Conservation (phyloP, 2,888 invertebrate genomes). For the Euzophera pinguis region DNA sequence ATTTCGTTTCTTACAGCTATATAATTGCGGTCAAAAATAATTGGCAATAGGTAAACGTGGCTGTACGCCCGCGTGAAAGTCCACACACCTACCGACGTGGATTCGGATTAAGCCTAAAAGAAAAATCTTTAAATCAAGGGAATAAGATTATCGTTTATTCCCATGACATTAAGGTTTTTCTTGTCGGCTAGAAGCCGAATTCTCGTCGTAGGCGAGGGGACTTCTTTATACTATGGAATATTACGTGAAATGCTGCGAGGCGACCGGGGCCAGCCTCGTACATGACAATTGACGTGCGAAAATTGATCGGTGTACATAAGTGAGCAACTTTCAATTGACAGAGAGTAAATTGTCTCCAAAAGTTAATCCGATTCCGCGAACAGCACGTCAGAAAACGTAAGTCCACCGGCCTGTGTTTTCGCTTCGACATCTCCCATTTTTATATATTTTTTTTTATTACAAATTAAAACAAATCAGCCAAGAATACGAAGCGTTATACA, state of each 20-base stretch:
- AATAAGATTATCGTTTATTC: no score
- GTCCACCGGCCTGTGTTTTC: constrained; percentile 28
- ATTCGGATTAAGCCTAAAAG: no score
- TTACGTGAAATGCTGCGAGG: constrained; percentile 11
- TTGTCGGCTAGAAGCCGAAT: no score
- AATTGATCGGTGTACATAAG: constrained; percentile 47
- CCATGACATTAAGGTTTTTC: no score
- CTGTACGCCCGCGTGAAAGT: neutral
- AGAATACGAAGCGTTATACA: constrained; percentile 26
- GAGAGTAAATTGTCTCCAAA: constrained; percentile 27
- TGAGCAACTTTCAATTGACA: constrained; percentile 56
- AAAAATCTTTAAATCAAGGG: no score
- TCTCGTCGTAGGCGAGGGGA: no score
- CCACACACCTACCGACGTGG: no score
- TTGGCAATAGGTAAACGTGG: constrained; percentile 23
- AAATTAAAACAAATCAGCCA: constrained; percentile 22
- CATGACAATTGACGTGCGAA: constrained; percentile 47
- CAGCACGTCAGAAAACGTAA: constrained; percentile 18
- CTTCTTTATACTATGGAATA: constrained; percentile 7
- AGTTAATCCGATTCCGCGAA: constrained; percentile 16
- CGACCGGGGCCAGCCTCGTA: constrained; percentile 17
- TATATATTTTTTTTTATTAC: constrained; percentile 20
- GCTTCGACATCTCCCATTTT: constrained; percentile 25
- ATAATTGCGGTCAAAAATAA: constrained; percentile 23
- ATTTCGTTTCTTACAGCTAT: constrained; percentile 22